phyloP scores from a whole-genome alignment of 2,113 vertebrate genomes.

The Zootoca vivipara region DNA sequence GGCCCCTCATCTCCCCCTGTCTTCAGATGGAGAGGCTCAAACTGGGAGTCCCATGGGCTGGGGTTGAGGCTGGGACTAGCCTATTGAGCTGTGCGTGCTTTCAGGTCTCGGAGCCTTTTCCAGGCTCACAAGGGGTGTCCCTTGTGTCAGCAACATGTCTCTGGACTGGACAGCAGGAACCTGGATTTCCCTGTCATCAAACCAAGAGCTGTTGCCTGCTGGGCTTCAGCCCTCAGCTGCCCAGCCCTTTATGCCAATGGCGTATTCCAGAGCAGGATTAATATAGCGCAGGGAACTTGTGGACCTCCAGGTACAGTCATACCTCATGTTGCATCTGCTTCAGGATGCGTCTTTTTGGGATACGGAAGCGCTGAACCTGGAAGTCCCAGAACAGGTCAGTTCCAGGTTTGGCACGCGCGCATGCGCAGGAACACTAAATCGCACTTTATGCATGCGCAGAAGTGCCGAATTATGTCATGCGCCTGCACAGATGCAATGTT shows the following conservation, averaged over 20 bases:
- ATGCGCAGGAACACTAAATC: no score
- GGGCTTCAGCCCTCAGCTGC: not conserved
- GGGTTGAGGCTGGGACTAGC: not conserved
- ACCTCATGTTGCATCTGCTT: no score
- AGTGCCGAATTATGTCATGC: no score
- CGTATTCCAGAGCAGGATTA: not conserved
- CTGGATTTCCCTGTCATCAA: not conserved
- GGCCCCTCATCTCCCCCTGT: no score
- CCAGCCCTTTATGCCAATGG: not conserved
- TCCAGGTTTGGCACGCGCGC: no score
- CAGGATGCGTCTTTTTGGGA: no score
- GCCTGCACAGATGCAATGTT: no score
- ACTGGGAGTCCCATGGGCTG: not conserved
- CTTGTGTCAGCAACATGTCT: not conserved
- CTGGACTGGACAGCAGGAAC: not conserved
- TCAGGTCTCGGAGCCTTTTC: not conserved
- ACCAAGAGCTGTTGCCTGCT: not conserved
- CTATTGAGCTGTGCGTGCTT: not conserved
- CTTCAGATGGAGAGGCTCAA: not conserved
- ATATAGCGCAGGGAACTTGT: not conserved
- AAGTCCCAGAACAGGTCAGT: no score
- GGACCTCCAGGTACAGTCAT: not conserved
- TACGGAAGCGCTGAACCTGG: no score
- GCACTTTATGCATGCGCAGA: no score
- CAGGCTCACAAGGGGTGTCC: not conserved